These are phyloP conservation scores for Coenobita brevimanus DNA, from an alignment of 1,140 invertebrate species.

Conservation along the genomic window DNA sequence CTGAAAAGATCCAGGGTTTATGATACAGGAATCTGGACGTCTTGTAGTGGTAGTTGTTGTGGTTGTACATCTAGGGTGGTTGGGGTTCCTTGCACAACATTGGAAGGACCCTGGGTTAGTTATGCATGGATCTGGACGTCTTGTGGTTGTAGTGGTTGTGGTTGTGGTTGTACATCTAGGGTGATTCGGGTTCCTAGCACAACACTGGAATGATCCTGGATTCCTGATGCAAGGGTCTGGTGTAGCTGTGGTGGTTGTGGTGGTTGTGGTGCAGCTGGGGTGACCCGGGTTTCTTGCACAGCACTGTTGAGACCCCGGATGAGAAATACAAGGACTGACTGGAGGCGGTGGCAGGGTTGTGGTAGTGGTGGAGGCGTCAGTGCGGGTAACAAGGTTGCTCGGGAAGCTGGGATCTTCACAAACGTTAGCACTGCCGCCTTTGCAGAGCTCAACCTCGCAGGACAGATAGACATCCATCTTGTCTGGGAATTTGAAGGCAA, in stretches of 20 bases:
- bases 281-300: not conserved
- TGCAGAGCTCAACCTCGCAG: conserved; percentile 89
- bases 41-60: conserved; percentile 48
- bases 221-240: conserved; percentile 27
- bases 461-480: conserved; percentile 89
- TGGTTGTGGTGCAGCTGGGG: conserved; percentile 4
- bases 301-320: conserved; percentile 21
- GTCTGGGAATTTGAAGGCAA: conserved; percentile 90
- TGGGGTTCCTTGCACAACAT: conserved; percentile 50
- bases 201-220: conserved; percentile 41
- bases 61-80: conserved; percentile 37
- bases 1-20: conserved; percentile 41
- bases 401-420: conserved; percentile 37
- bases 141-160: conserved; percentile 64
- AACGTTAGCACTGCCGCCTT: conserved; percentile 74
- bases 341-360: not conserved
- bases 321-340: conserved; percentile 32
- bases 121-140: conserved; percentile 25
- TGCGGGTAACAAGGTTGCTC: not conserved
- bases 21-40: conserved; percentile 41
- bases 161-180: conserved; percentile 12
- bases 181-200: conserved; percentile 31
- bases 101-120: conserved; percentile 29
- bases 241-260: conserved; percentile 5
- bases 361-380: conserved; percentile 25